phyloP scores from a whole-genome alignment of 1,140 invertebrate species.

The Prorops nasuta region DNA sequence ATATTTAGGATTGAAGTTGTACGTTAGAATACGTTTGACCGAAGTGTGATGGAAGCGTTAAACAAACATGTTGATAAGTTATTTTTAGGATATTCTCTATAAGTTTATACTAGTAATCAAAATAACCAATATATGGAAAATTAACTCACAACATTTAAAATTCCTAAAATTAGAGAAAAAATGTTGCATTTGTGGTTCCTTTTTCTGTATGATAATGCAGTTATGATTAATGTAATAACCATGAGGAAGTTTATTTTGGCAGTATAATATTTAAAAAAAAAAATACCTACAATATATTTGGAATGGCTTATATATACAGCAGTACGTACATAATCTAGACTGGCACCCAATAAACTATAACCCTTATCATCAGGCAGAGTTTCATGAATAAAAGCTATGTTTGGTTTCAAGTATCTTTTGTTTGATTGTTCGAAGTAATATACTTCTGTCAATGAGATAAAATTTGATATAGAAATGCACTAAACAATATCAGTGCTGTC shows the following conservation, averaged over 20 bases:
- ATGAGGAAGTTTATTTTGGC: conserved; percentile 83
- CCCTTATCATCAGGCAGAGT: conserved; percentile 86
- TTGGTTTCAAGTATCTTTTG: no score
- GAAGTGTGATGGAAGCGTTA: no score
- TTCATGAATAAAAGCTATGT: conserved; percentile 82
- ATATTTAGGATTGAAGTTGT: no score
- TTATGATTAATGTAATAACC: conserved; percentile 58
- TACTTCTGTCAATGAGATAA: no score
- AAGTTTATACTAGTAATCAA: no score
- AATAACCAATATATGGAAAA: not conserved
- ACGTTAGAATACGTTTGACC: no score
- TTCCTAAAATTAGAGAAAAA: not conserved
- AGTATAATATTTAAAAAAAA: no score
- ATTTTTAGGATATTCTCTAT: no score
- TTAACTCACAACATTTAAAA: not conserved
- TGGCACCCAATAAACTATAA: conserved; percentile 86
- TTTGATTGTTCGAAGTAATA: conserved; percentile 85
- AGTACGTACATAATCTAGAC: conserved; percentile 84
- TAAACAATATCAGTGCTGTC: no score
- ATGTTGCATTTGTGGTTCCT: not conserved
- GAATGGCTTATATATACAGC: conserved; percentile 82
- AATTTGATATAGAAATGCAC: no score
- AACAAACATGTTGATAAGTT: no score
- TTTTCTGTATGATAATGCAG: not conserved
- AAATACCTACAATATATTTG: conserved; percentile 84